Evolutionary conservation across 2,888 invertebrate species (phyloP).

Genomic region (Meghimatium bilineatum): DNA sequence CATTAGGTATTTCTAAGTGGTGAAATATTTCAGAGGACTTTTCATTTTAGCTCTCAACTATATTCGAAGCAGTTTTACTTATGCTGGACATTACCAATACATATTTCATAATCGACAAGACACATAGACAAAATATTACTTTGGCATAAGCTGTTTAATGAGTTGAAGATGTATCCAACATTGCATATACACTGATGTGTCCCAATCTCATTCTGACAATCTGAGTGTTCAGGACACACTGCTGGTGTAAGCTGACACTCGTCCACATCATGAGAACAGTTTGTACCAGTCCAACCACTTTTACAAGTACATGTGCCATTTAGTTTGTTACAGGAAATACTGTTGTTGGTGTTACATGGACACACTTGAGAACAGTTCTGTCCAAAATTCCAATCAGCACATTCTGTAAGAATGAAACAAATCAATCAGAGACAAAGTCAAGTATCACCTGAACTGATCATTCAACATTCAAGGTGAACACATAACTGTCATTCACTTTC

Average conservation of each 20-base stretch:
- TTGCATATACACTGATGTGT: not conserved
- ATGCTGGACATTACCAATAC: no score
- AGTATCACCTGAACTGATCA: no score
- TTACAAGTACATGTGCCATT: not conserved
- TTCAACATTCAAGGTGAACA: no score
- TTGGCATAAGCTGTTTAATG: not conserved
- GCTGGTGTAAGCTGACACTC: not conserved
- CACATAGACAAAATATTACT: not conserved
- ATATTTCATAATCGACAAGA: not conserved
- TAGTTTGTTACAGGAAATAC: conserved; percentile 11
- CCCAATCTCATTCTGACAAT: not conserved
- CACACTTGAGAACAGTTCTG: not conserved
- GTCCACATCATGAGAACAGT: conserved; percentile 3
- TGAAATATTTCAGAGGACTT: no score
- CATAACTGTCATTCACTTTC: no score
- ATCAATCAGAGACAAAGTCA: no score
- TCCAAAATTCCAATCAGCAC: conserved; percentile 10
- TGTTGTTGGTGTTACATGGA: not conserved
- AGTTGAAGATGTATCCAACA: not conserved
- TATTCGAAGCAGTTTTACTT: no score
- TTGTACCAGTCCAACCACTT: not conserved
- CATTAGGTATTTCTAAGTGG: no score
- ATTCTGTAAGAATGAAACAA: no score
- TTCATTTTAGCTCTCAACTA: no score
- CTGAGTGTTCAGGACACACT: not conserved